Conservation (phyloP, 2,797 vertebrate species). For the Chrysocyon brachyurus region DNA sequence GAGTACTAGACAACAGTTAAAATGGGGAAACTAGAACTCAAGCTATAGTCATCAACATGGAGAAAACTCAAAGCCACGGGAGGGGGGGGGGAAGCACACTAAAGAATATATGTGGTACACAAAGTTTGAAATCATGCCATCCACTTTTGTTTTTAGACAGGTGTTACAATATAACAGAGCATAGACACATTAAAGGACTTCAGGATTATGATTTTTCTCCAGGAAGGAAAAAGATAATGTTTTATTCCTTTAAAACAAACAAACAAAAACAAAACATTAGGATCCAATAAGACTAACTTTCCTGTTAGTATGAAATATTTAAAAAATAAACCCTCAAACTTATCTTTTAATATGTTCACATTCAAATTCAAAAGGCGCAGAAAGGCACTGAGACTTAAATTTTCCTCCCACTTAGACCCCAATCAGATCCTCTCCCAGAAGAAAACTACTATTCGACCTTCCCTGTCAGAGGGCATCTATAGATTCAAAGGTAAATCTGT, state of each 20-base stretch:
- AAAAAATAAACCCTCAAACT: neutral
- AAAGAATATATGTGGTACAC: neutral
- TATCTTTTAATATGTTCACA: neutral
- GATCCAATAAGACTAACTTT: neutral
- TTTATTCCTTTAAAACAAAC: neutral
- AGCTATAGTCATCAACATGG: neutral
- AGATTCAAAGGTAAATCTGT: neutral
- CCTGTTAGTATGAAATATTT: neutral
- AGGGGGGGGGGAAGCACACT: neutral
- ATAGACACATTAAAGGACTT: neutral
- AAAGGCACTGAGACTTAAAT: neutral
- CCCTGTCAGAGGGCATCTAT: neutral
- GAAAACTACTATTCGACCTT: neutral
- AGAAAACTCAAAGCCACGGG: neutral
- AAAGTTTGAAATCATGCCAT: neutral
- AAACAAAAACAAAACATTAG: constrained; percentile 2
- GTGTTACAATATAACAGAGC: neutral
- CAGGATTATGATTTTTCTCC: neutral
- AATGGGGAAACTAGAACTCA: neutral
- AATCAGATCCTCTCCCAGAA: neutral
- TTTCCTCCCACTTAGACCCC: neutral
- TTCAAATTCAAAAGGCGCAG: constrained; percentile 39
- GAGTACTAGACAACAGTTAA: neutral
- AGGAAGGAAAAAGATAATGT: neutral
- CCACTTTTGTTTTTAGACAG: neutral